Conservation (phyloP, 2,888 invertebrate species). For the Flexamia atlantica region DNA sequence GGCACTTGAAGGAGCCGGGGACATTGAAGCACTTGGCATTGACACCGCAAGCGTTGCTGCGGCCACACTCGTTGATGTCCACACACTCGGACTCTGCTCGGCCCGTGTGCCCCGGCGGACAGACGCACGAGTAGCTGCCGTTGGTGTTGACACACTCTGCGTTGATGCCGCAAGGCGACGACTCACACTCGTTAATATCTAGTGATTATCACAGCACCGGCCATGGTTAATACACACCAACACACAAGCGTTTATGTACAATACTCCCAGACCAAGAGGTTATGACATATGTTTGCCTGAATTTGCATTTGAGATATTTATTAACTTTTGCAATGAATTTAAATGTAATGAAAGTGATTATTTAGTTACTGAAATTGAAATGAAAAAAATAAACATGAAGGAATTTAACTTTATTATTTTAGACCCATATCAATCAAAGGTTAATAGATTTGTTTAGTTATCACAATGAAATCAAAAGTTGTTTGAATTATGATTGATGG, state of each 20-base stretch:
- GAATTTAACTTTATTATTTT: too few relatives aligned
- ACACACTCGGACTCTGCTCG: conserved; percentile 79
- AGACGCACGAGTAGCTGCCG: conserved; percentile 87
- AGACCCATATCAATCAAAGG: too few relatives aligned
- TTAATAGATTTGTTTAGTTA: too few relatives aligned
- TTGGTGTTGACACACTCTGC: conserved; percentile 86
- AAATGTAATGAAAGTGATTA: too few relatives aligned
- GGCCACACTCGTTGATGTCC: conserved; percentile 87
- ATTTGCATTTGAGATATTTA: too few relatives aligned
- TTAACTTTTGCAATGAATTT: too few relatives aligned
- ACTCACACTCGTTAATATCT: conserved; percentile 87
- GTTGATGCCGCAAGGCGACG: conserved; percentile 82
- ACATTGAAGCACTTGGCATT: conserved; percentile 90
- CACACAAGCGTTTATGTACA: conserved; percentile 23
- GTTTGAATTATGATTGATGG: too few relatives aligned
- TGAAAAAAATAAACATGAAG: too few relatives aligned
- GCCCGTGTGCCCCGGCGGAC: conserved; percentile 83
- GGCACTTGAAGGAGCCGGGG: conserved; percentile 88
- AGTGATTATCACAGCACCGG: conserved; percentile 67
- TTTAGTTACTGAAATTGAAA: too few relatives aligned
- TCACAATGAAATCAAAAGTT: too few relatives aligned
- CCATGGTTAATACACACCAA: conserved; percentile 38
- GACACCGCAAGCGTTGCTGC: conserved; percentile 82
- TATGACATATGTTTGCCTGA: too few relatives aligned
- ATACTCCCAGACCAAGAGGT: not conserved